Evolutionary conservation across 2,113 vertebrate species (phyloP), one percentile per base, ranked within the genome.

Genomic region (Tringa solitaria): DNA sequence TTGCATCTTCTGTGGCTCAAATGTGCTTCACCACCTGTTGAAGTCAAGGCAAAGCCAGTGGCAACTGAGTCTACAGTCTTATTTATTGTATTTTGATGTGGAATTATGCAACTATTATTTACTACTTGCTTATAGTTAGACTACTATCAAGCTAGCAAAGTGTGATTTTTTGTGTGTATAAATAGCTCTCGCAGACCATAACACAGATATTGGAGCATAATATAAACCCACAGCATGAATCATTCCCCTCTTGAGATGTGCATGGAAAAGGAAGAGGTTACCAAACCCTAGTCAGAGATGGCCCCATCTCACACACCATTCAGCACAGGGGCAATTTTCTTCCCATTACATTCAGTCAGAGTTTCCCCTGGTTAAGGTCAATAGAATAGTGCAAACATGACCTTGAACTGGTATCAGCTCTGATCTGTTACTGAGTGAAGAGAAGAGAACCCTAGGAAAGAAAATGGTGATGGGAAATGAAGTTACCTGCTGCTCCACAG

Each of bases 91-190:
- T 93, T 96, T 94, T 85, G 70, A 92, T 93, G 93, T 92, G 92
- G 88, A 94, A 97, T 97, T 97, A 97, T 82, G 94, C 96, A 97
- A 97, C 90, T 96, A 95, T 93, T 98, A 97, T 98, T 98, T 98
- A 97, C 97, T 96, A 97, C 93, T 91, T 4, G 18, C 74, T 89
- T 85, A 68, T 89, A 93, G 84, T 95, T 97, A 98, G 97, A 96
- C 96, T 98, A 97, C 97, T 96, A 97, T 94, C 83, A 94, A 97
- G 97, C 95, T 95, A 97, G 96, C 54, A 68, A 82, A 94, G 93
- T 88, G 96, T 96, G 96, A 97, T 96, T 97, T 97, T 90, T 68
- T 53, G 75, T 14, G 15, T 68, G 78, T 96, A 97, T 96, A 97
- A 97, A 97, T 94, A 97, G 96, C 92, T 95, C 78, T 96, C 18